Conservation (phyloP, 1,140 invertebrate genomes). For the Papilio aristodemus region DNA sequence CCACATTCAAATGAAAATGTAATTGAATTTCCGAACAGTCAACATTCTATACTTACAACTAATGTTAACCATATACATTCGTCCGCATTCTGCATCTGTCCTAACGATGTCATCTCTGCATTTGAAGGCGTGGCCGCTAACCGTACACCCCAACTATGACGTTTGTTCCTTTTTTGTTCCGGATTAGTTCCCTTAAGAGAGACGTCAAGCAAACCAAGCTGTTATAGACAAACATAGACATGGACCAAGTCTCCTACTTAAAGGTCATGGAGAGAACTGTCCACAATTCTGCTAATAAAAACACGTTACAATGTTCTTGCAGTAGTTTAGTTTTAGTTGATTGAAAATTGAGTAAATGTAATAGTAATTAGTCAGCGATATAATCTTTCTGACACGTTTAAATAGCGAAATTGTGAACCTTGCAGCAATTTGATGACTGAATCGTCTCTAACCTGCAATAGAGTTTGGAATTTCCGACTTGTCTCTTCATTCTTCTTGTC, state of each 20-base stretch:
- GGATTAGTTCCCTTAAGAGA: conserved; percentile 4
- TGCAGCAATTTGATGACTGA: neutral
- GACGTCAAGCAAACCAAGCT: conserved; percentile 1
- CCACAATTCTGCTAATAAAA: neutral
- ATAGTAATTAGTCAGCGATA: too few relatives aligned
- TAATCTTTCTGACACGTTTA: neutral
- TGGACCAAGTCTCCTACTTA: too few relatives aligned
- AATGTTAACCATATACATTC: neutral
- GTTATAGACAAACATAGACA: neutral
- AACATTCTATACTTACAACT: neutral
- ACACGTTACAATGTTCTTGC: too few relatives aligned
- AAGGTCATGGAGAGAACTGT: neutral
- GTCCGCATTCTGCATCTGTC: neutral
- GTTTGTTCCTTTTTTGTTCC: conserved; percentile 7
- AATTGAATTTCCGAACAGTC: neutral
- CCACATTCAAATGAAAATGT: too few relatives aligned
- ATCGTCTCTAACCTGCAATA: conserved; percentile 85
- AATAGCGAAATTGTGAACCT: neutral
- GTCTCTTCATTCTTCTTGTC: conserved; percentile 95
- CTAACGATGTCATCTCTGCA: neutral
- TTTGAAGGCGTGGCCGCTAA: neutral
- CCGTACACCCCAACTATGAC: neutral
- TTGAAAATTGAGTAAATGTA: too few relatives aligned
- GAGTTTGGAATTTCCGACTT: conserved; percentile 91
- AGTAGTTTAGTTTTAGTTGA: too few relatives aligned